Conservation (phyloP, 2,113 vertebrate genomes). For the Pterocles orientalis region DNA sequence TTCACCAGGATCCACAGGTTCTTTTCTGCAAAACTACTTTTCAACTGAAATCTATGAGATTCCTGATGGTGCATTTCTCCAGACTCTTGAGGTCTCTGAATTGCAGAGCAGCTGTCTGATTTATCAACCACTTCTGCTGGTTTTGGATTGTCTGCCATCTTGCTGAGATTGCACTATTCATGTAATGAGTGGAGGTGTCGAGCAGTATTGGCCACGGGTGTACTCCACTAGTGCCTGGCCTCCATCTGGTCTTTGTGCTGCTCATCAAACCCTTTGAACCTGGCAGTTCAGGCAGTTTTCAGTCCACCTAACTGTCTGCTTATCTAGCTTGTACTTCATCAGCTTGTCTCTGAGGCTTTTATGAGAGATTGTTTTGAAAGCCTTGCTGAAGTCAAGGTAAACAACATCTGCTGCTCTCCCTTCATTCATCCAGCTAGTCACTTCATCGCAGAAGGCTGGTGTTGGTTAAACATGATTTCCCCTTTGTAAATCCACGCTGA, state of each 20-base stretch:
- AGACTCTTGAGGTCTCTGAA: neutral
- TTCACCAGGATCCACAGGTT: neutral
- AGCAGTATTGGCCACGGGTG: neutral
- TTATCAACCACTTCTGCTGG: neutral
- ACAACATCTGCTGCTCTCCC: conserved; percentile 44
- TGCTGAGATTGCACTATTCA: neutral
- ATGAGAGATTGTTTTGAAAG: conserved; percentile 15
- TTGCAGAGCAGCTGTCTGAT: neutral
- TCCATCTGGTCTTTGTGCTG: neutral
- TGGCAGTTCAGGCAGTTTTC: neutral
- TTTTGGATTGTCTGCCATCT: neutral
- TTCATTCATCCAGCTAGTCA: neutral
- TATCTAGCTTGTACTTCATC: neutral
- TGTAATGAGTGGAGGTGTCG: neutral
- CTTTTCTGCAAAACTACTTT: neutral
- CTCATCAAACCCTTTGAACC: neutral
- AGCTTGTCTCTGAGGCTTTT: conserved; percentile 18
- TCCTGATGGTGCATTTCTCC: neutral
- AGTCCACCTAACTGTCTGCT: neutral
- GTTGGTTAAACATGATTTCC: neutral
- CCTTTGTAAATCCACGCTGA: neutral
- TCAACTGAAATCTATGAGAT: neutral
- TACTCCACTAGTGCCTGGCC: neutral
- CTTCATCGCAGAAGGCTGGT: neutral
- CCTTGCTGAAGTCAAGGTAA: conserved; percentile 27